Evolutionary conservation across 92 coral and sea anemone genomes (phyloP).

Genomic region (Galaxea fascicularis): DNA sequence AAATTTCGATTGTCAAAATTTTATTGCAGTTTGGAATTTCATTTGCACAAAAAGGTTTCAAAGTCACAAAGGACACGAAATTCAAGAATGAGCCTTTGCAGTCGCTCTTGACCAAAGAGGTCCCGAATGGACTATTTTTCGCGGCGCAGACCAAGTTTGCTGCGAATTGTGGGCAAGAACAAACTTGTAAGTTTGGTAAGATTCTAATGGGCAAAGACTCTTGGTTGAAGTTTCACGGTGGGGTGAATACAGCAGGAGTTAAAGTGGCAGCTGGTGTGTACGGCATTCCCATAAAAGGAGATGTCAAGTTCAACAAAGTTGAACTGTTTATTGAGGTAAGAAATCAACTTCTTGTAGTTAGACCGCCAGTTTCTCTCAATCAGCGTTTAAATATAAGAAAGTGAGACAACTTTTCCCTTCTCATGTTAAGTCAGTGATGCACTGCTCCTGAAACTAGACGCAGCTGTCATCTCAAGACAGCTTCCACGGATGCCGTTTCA

Average conservation of each 20-base stretch:
- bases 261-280: conserved; percentile 64
- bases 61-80: conserved; percentile 55
- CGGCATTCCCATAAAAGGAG: conserved; percentile 67
- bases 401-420: no score
- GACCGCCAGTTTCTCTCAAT: no score
- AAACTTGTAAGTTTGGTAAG: conserved; percentile 53
- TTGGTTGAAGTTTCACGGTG: conserved; percentile 59
- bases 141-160: conserved; percentile 68
- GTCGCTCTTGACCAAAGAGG: conserved; percentile 55
- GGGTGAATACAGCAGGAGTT: conserved; percentile 52
- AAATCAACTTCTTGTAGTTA: background rate
- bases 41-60: conserved; percentile 75
- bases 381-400: no score
- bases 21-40: conserved; percentile 66
- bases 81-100: conserved; percentile 67
- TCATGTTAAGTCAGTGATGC: no score
- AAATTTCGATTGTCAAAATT: background rate
- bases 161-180: conserved; percentile 55
- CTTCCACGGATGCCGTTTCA: no score
- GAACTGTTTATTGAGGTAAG: conserved; percentile 78
- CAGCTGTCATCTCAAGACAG: no score
- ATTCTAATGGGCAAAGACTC: conserved; percentile 71
- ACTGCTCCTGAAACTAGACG: no score
- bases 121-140: conserved; percentile 72
- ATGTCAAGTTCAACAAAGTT: conserved; percentile 79